Percentiles rank a stretch among this genome's conserved stretches.
These are phyloP conservation scores for Acleris emargana DNA, from an alignment of 2,888 invertebrate genomes.

Conservation along the genomic window DNA sequence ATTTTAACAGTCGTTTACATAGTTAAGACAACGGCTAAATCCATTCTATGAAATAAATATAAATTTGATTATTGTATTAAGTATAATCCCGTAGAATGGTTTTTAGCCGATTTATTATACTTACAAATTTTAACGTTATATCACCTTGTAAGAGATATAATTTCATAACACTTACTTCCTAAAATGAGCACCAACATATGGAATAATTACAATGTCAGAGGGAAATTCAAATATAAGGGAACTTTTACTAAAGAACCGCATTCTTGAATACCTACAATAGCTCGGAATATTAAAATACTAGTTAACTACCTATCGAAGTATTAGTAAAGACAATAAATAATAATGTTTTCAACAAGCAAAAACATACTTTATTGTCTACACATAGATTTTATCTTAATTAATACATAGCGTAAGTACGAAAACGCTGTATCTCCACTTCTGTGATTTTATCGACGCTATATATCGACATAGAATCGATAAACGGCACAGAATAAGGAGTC, in stretches of 20 bases:
- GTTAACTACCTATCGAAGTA: constrained; percentile 26
- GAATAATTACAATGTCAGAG: constrained; percentile 17
- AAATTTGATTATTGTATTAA: not conserved
- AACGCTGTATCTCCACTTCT: constrained; percentile 31
- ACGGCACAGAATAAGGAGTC: constrained; percentile 29
- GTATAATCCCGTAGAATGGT: constrained; percentile 3
- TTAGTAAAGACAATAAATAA: constrained; percentile 37
- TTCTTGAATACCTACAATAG: constrained; percentile 6
- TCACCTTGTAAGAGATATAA: constrained; percentile 40
- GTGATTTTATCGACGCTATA: constrained; percentile 21
- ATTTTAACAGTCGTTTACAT: constrained; percentile 21
- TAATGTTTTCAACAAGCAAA: constrained; percentile 37
- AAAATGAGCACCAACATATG: constrained; percentile 42
- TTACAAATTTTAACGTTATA: constrained; percentile 35
- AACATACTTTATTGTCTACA: constrained; percentile 35
- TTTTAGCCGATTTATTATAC: constrained; percentile 34
- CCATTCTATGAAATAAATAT: constrained; percentile 1
- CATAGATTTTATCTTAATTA: constrained; percentile 21
- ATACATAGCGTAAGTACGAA: constrained; percentile 20
- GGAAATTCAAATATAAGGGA: not conserved
- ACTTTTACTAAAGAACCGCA: not conserved
- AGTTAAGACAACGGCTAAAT: constrained; percentile 2
- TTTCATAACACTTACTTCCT: constrained; percentile 37
- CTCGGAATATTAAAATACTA: constrained; percentile 18
- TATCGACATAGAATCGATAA: constrained; percentile 21